Percentiles rank a stretch among this genome's conserved stretches.
Evolutionary conservation across 2,888 invertebrate genomes (phyloP).

Genomic region (Vannuccia rotundouncinata): DNA sequence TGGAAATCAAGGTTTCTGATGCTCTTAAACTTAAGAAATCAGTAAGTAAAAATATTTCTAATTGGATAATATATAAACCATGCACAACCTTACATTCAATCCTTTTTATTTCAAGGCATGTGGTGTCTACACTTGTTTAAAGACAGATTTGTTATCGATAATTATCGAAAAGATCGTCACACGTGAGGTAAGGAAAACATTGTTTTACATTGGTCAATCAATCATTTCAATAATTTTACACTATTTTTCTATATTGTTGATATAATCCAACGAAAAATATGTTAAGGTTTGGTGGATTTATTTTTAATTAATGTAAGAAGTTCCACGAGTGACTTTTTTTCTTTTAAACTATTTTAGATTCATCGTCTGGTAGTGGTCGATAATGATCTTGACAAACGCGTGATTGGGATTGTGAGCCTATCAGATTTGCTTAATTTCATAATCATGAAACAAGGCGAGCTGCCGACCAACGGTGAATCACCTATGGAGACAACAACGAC

Average conservation of each 20-base stretch:
- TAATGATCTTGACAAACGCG: constrained; percentile 69
- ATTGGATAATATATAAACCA: no score
- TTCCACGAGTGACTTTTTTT: no score
- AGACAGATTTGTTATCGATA: constrained; percentile 77
- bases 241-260: no score
- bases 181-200: constrained; percentile 81
- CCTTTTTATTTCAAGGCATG: constrained; percentile 64
- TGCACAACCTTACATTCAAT: no score
- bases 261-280: no score
- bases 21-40: constrained; percentile 15
- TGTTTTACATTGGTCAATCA: no score
- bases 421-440: constrained; percentile 84
- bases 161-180: constrained; percentile 90
- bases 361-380: constrained; percentile 90
- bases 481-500: background rate
- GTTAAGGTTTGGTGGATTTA: no score
- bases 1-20: constrained; percentile 27
- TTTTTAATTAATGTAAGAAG: no score
- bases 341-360: constrained; percentile 28
- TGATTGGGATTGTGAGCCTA: constrained; percentile 86
- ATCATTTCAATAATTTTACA: no score
- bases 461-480: background rate
- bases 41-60: no score
- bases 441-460: constrained; percentile 49
- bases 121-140: constrained; percentile 85